A percentile compares a stretch with the other conserved stretches of the same genome.
phyloP scores from a whole-genome alignment of 2,113 vertebrate species.

The Neoarius graeffei region DNA sequence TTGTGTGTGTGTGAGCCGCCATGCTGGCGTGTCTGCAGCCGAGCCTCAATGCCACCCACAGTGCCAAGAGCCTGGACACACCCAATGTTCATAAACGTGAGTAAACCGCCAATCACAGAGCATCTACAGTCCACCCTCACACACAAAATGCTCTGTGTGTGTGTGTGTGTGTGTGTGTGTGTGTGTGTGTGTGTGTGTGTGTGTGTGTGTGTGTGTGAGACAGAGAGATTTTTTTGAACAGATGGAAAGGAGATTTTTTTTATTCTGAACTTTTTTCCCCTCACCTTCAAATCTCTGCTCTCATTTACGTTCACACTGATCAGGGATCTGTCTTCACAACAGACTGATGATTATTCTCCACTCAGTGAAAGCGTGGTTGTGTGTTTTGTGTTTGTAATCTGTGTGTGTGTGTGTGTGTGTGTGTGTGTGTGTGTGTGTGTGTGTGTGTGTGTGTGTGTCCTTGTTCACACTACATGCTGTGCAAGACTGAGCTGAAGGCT shows the following conservation, averaged over 20 bases:
- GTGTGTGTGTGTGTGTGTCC: slow-evolving; percentile 23
- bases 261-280: no score
- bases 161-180: not conserved
- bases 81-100: slow-evolving; percentile 25
- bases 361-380: not conserved
- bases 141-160: not conserved
- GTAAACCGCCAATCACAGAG: slow-evolving; percentile 13
- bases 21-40: slow-evolving; percentile 38
- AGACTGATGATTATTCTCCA: no score
- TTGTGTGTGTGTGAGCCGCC: slow-evolving; percentile 11
- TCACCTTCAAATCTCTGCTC: no score
- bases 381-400: not conserved
- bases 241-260: no score
- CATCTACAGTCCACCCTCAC: not conserved
- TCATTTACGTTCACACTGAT: no score
- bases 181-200: slow-evolving; percentile 23
- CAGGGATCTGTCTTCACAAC: not conserved
- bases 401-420: no score
- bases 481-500: not conserved
- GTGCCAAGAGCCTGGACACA: slow-evolving; percentile 8
- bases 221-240: not conserved
- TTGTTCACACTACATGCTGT: not conserved
- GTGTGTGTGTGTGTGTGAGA: slow-evolving; percentile 15
- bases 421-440: slow-evolving; percentile 9
- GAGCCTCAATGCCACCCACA: slow-evolving; percentile 25